These are phyloP conservation scores for Poecilia gillii DNA, from an alignment of 2,797 vertebrate species.

Conservation along the genomic window DNA sequence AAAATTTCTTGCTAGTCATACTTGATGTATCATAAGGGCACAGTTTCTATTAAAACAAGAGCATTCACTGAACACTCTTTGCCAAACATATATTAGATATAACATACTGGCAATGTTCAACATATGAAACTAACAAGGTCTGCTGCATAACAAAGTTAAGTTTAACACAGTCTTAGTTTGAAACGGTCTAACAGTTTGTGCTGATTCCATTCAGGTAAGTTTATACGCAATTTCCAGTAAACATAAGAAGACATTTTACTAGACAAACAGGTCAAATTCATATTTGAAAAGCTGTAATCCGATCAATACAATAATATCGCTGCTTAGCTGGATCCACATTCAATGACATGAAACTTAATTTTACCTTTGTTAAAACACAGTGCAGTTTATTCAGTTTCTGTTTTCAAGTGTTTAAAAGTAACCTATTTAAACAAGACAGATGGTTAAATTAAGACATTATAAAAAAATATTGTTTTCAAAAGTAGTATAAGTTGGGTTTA, in stretches of 20 bases:
- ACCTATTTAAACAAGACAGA: background rate
- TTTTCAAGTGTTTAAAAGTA: background rate
- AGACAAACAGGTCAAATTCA: background rate
- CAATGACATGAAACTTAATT: background rate
- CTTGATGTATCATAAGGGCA: conserved; percentile 6
- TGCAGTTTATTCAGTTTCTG: background rate
- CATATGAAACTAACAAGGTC: background rate
- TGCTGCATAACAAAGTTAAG: background rate
- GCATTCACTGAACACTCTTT: conserved; percentile 5
- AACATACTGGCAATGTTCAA: background rate
- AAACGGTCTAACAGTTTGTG: background rate
- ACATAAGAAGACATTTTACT: background rate
- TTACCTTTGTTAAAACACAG: background rate
- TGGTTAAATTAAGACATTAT: background rate
- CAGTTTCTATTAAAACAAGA: background rate
- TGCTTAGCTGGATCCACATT: background rate
- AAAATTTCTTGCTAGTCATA: background rate
- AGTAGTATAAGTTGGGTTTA: background rate
- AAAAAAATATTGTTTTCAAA: background rate
- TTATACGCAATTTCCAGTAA: background rate
- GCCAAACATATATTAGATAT: background rate
- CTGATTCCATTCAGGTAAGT: background rate
- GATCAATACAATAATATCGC: background rate
- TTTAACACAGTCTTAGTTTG: background rate
- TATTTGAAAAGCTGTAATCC: background rate